These are phyloP conservation scores for Hyalella azteca DNA, from an alignment of 2,888 invertebrate species.

Conservation along the genomic window DNA sequence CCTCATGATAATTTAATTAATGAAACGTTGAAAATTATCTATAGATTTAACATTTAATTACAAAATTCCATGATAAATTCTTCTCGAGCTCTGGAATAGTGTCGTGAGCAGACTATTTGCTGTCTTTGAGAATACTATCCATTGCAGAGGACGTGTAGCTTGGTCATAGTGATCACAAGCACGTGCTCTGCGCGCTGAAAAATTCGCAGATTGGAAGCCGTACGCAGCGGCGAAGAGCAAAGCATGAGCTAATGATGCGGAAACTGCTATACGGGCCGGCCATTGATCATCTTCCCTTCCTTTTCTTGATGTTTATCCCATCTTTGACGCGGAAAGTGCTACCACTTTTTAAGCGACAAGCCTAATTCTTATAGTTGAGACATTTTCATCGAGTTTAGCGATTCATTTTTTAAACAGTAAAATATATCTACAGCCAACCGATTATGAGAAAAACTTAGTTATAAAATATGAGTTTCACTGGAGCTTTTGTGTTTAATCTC, in stretches of 20 bases:
- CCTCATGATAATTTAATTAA: too few species aligned
- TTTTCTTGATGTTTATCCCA: neutral
- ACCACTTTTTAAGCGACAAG: neutral
- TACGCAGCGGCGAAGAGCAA: neutral
- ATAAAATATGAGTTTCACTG: too few species aligned
- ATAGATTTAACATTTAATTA: neutral
- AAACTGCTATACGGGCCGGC: neutral
- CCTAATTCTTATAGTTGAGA: neutral
- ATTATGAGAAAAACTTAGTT: neutral
- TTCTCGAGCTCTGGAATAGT: too few species aligned
- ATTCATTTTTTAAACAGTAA: neutral
- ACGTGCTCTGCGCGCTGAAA: neutral
- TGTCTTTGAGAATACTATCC: too few species aligned
- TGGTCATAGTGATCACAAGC: neutral
- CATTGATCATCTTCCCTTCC: constrained; percentile 11
- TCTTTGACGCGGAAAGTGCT: neutral
- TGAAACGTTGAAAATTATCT: too few species aligned
- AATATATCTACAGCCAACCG: neutral
- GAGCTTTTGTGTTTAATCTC: too few species aligned
- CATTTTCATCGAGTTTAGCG: neutral
- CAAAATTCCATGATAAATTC: neutral
- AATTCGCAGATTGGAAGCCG: neutral
- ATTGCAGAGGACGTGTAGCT: neutral
- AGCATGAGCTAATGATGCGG: constrained; percentile 5
- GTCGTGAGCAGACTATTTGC: too few species aligned